Evolutionary conservation across 92 coral and sea anemone species (phyloP).

Genomic region (Porites evermanni): DNA sequence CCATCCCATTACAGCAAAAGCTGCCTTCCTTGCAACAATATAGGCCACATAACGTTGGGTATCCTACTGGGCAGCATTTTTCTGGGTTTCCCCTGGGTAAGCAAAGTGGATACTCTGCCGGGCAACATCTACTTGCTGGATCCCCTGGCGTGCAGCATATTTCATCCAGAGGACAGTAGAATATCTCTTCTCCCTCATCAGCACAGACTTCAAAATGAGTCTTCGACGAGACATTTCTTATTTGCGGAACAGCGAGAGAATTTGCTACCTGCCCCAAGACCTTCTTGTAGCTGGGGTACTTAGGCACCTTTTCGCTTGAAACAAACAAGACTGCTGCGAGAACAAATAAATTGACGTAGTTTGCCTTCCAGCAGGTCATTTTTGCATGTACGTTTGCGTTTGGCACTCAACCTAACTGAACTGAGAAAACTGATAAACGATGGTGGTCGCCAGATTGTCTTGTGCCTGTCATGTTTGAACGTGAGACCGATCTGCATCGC

Average conservation of each 20-base stretch:
- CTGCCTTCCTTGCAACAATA: background rate
- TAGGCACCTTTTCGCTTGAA: background rate
- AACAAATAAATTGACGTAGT: background rate
- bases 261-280: background rate
- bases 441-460: no score
- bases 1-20: conserved; percentile 7
- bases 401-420: background rate
- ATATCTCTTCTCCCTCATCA: background rate
- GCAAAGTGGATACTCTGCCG: conserved; percentile 27
- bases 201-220: background rate
- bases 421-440: background rate
- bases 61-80: conserved; percentile 15
- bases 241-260: background rate
- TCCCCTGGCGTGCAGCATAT: conserved; percentile 22
- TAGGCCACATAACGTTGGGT: conserved; percentile 5
- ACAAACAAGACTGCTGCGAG: background rate
- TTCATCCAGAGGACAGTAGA: conserved; percentile 5
- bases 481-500: no score
- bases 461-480: no score
- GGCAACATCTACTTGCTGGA: conserved; percentile 16
- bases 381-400: background rate
- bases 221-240: background rate
- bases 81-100: background rate
- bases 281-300: background rate
- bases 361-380: background rate